Percentiles rank a stretch among this genome's conserved stretches.
phyloP scores from a whole-genome alignment of 2,888 invertebrate species.

The Ligdia adustata region DNA sequence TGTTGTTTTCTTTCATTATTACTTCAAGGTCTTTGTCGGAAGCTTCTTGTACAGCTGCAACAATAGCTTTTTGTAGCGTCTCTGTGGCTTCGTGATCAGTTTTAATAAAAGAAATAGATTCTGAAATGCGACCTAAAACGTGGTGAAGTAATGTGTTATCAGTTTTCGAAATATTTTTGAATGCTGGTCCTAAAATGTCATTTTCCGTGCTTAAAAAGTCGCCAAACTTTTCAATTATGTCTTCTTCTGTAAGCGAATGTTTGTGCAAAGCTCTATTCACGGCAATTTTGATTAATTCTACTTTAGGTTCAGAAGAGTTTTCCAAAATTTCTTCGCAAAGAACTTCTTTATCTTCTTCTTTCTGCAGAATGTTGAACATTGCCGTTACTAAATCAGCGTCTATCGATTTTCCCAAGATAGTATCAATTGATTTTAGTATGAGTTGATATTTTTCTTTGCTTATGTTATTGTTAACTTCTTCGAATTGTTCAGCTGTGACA shows the following conservation, averaged over 20 bases:
- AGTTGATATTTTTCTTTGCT: conserved; percentile 78
- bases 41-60: conserved; percentile 85
- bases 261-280: conserved; percentile 71
- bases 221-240: conserved; percentile 85
- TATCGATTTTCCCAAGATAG: conserved; percentile 76
- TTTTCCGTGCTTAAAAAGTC: conserved; percentile 86
- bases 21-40: conserved; percentile 84
- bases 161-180: conserved; percentile 86
- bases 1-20: conserved; percentile 77
- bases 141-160: conserved; percentile 85
- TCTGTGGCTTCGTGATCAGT: conserved; percentile 87
- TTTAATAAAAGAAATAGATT: conserved; percentile 83
- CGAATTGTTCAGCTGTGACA: conserved; percentile 78
- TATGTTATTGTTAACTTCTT: conserved; percentile 77
- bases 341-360: conserved; percentile 76
- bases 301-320: conserved; percentile 83
- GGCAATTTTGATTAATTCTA: conserved; percentile 85
- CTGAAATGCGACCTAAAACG: conserved; percentile 85
- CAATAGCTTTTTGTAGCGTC: conserved; percentile 87
- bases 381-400: conserved; percentile 75
- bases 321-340: conserved; percentile 78
- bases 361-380: conserved; percentile 78
- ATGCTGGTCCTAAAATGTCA: conserved; percentile 85
- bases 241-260: conserved; percentile 79
- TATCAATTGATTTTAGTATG: conserved; percentile 79